Conservation (phyloP, 2,113 vertebrate species). For the Merops nubicus region DNA sequence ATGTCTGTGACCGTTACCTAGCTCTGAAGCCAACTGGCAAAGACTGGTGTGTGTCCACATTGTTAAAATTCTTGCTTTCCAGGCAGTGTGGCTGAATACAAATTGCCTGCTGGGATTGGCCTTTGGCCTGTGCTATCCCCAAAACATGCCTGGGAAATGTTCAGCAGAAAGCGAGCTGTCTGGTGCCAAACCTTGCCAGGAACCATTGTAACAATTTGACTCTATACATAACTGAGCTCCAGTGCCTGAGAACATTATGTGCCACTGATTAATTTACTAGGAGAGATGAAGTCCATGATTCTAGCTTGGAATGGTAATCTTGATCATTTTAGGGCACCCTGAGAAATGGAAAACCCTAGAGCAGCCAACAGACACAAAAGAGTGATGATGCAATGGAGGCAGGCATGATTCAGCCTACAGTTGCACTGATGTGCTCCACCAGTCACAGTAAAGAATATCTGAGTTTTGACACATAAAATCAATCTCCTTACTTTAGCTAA, state of each 20-base stretch:
- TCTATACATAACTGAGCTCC: conserved; percentile 17
- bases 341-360: not conserved
- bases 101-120: conserved; percentile 29
- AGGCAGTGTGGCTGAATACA: not conserved
- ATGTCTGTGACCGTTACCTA: not conserved
- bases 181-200: not conserved
- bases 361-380: not conserved
- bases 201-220: conserved; percentile 11
- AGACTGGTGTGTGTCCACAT: not conserved
- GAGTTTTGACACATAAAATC: not conserved
- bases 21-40: conserved; percentile 31
- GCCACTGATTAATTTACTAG: not conserved
- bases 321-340: not conserved
- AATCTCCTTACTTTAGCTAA: not conserved
- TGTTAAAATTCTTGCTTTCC: conserved; percentile 46
- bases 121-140: conserved; percentile 49
- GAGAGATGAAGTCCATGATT: not conserved
- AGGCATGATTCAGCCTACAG: not conserved
- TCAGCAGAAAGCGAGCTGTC: not conserved
- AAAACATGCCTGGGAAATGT: not conserved
- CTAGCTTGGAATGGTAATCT: not conserved
- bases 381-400: not conserved
- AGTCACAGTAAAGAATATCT: not conserved
- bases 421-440: not conserved
- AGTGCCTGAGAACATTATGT: not conserved